A percentile compares a stretch with the other conserved stretches of the same genome.
Evolutionary conservation across 2,113 vertebrate genomes (phyloP).

Genomic region (Pterocles orientalis): DNA sequence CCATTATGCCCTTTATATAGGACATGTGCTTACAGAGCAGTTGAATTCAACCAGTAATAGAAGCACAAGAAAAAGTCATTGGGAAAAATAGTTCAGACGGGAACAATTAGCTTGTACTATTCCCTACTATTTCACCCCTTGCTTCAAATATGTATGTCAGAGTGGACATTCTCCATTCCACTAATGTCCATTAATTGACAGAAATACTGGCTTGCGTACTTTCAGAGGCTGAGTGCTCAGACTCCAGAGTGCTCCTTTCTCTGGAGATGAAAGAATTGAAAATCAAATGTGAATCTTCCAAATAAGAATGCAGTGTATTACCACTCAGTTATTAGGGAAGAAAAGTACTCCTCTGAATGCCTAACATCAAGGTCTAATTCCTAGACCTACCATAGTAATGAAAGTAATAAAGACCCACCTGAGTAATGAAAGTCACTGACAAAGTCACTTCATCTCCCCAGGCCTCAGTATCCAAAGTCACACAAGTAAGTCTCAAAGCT

Average conservation of each 20-base stretch:
- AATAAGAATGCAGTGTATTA: conserved; percentile 60
- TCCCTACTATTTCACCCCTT: background rate
- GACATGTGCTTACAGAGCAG: conserved; percentile 9
- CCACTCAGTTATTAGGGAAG: conserved; percentile 41
- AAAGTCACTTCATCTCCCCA: conserved; percentile 53
- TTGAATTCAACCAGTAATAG: conserved; percentile 15
- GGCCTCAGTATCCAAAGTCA: conserved; percentile 29
- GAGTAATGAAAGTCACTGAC: conserved; percentile 47
- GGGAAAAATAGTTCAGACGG: conserved; percentile 15
- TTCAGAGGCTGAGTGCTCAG: conserved; percentile 21
- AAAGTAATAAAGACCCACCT: conserved; percentile 47
- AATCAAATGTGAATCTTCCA: conserved; percentile 67
- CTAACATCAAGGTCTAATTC: conserved; percentile 50
- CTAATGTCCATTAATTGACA: conserved; percentile 2
- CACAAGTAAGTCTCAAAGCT: background rate
- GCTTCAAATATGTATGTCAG: background rate
- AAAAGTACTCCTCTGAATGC: conserved; percentile 50
- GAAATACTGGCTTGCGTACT: background rate
- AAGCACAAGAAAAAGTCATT: conserved; percentile 3
- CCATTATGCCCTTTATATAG: conserved; percentile 44
- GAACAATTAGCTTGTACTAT: conserved; percentile 48
- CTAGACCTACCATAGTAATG: conserved; percentile 38
- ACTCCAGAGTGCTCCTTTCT: conserved; percentile 41
- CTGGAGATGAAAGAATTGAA: conserved; percentile 56
- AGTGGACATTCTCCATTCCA: conserved; percentile 20